A percentile compares a stretch with the other conserved stretches of the same genome.
phyloP scores from a whole-genome alignment of 2,888 invertebrate species.

The Leptinotarsa juncta region DNA sequence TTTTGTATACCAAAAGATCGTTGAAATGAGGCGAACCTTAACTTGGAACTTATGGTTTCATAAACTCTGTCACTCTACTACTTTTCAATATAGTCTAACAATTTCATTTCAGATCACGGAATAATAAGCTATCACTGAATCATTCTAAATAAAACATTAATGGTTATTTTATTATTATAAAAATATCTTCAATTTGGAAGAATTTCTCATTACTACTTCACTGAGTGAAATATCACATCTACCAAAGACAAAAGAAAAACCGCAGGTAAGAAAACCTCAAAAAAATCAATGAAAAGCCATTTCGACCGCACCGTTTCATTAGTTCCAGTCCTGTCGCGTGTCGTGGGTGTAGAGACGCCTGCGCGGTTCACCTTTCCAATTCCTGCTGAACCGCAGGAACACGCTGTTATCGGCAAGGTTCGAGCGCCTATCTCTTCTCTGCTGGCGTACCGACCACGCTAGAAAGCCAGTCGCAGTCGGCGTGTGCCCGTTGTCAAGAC shows the following conservation, averaged over 20 bases:
- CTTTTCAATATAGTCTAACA: accelerated
- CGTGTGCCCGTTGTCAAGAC: slow-evolving; percentile 61
- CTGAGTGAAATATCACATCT: too few relatives aligned
- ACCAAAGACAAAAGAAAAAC: slow-evolving; percentile 14
- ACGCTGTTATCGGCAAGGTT: slow-evolving; percentile 32
- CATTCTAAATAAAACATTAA: too few relatives aligned
- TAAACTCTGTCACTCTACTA: too few relatives aligned
- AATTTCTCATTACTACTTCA: too few relatives aligned
- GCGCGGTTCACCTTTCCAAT: slow-evolving; percentile 51
- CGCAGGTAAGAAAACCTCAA: slow-evolving; percentile 20
- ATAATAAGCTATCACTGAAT: too few relatives aligned
- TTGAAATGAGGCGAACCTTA: too few relatives aligned
- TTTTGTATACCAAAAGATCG: too few relatives aligned
- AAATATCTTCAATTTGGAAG: too few relatives aligned
- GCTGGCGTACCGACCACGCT: slow-evolving; percentile 28
- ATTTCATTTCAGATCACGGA: too few relatives aligned
- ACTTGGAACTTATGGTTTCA: too few relatives aligned
- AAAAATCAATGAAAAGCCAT: slow-evolving; percentile 36
- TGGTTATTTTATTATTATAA: too few relatives aligned
- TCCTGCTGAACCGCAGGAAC: slow-evolving; percentile 21
- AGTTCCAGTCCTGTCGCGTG: slow-evolving; percentile 56
- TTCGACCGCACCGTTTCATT: slow-evolving; percentile 46
- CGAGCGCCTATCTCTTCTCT: slow-evolving; percentile 37
- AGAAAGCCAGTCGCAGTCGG: slow-evolving; percentile 54
- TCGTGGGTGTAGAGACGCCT: slow-evolving; percentile 62